Percentiles rank a stretch among this genome's conserved stretches.
phyloP scores from a whole-genome alignment of 2,113 vertebrate genomes.

The Upupa epops region DNA sequence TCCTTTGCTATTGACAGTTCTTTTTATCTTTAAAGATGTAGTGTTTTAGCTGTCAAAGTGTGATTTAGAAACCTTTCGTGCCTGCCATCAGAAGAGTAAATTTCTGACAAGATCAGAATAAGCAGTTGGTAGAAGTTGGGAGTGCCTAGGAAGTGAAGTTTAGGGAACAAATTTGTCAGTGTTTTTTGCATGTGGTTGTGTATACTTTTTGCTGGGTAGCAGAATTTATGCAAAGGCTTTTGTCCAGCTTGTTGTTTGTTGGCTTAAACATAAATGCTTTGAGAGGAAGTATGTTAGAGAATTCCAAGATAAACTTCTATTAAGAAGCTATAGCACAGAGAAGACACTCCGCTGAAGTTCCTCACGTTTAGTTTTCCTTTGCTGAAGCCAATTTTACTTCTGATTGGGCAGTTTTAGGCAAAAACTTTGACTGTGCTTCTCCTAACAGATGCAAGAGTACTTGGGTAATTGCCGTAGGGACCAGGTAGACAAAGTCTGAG shows the following conservation, averaged over 20 bases:
- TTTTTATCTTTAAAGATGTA: neutral
- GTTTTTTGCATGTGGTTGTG: neutral
- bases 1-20: neutral
- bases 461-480: neutral
- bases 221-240: neutral
- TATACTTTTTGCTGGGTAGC: neutral
- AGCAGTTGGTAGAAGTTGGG: neutral
- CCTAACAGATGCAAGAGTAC: neutral
- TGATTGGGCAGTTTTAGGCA: neutral
- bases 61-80: neutral
- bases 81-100: neutral
- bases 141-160: neutral
- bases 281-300: neutral
- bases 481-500: neutral
- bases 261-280: neutral
- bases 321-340: neutral
- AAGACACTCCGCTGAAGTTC: neutral
- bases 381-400: neutral
- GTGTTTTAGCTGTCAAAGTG: constrained; percentile 24
- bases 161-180: neutral
- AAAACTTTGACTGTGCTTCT: neutral
- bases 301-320: neutral
- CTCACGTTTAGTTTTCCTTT: neutral
- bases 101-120: constrained; percentile 6
- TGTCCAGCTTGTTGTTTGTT: neutral